Evolutionary conservation across 2,888 invertebrate species (phyloP).

Genomic region (Stenodema calcarata): DNA sequence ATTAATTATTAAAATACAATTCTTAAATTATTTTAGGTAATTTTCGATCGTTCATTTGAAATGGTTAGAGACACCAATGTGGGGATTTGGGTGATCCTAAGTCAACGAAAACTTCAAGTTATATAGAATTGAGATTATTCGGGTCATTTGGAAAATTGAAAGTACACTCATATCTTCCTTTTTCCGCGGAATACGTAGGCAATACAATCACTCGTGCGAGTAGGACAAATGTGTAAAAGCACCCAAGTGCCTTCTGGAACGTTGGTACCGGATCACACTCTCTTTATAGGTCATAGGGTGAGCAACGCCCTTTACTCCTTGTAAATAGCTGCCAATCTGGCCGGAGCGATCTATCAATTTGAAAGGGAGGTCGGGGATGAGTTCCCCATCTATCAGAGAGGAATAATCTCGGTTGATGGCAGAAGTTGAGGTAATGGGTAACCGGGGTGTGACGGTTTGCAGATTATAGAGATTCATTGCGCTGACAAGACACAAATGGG

Average conservation of each 20-base stretch:
- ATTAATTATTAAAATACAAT: too few species aligned
- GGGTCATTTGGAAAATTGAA: too few species aligned
- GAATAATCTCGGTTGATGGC: not conserved
- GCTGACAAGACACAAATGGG: not conserved
- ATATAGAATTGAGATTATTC: too few species aligned
- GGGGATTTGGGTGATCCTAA: too few species aligned
- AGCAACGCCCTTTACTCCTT: not conserved
- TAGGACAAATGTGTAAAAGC: too few species aligned
- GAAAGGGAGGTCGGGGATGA: not conserved
- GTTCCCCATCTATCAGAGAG: not conserved
- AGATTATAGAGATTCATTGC: not conserved
- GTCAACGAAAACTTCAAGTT: too few species aligned
- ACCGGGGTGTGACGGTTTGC: not conserved
- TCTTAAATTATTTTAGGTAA: too few species aligned
- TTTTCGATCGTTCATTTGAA: too few species aligned
- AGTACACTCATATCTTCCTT: too few species aligned
- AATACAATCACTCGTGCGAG: too few species aligned
- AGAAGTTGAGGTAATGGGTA: not conserved
- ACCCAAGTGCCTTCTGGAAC: not conserved
- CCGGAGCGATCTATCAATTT: not conserved
- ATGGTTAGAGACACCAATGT: too few species aligned
- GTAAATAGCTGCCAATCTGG: slow-evolving; percentile 16
- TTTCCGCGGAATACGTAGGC: not conserved
- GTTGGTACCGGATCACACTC: not conserved
- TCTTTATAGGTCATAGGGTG: slow-evolving; percentile 12